These are phyloP conservation scores for Mobula birostris DNA, from an alignment of 2,113 vertebrate species.

Conservation along the genomic window DNA sequence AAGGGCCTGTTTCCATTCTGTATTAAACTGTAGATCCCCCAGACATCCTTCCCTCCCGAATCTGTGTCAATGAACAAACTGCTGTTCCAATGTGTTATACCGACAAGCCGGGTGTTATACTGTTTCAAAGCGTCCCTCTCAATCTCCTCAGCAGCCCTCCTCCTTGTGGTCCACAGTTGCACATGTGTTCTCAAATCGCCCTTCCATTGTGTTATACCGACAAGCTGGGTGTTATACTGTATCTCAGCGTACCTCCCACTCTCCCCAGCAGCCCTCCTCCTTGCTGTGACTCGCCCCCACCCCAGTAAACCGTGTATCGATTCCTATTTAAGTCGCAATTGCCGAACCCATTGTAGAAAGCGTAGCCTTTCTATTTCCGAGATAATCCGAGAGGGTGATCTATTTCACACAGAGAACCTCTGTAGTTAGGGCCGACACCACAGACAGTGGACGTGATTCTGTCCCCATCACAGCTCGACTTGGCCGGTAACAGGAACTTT, in stretches of 20 bases:
- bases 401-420: too few species aligned
- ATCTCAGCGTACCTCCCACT: background rate
- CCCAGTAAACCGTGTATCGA: background rate
- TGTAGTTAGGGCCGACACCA: background rate
- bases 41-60: too few species aligned
- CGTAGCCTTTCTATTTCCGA: background rate
- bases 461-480: background rate
- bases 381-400: background rate
- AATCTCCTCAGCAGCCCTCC: background rate
- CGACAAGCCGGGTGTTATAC: background rate
- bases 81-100: background rate
- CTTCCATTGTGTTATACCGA: background rate
- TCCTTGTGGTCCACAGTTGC: too few species aligned
- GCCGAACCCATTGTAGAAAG: background rate
- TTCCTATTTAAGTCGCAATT: background rate
- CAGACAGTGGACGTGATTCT: background rate
- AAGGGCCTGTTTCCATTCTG: too few species aligned
- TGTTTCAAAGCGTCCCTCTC: background rate
- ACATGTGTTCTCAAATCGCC: background rate
- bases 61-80: background rate
- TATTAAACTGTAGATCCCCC: too few species aligned
- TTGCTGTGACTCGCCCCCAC: too few species aligned
- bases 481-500: background rate
- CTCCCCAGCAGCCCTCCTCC: background rate
- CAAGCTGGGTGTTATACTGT: background rate